A percentile compares a stretch with the other conserved stretches of the same genome.
Evolutionary conservation across 2,113 vertebrate genomes (phyloP).

Genomic region (Silurus asotus): DNA sequence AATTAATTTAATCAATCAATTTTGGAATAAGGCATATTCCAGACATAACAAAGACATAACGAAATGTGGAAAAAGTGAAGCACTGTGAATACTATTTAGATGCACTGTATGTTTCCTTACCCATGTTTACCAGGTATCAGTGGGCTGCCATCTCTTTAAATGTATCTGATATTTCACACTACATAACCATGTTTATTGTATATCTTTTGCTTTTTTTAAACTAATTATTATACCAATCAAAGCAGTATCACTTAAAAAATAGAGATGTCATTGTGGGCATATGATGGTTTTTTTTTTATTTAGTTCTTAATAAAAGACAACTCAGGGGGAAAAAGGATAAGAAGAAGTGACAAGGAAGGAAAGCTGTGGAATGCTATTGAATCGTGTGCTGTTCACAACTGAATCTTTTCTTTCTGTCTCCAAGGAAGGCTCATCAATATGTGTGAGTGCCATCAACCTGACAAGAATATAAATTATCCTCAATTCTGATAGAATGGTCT

Average conservation of each 20-base stretch:
- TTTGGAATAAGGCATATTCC: too few relatives aligned
- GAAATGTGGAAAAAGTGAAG: too few relatives aligned
- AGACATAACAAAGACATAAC: too few relatives aligned
- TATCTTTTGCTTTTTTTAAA: neutral
- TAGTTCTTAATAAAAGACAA: slow-evolving; percentile 21
- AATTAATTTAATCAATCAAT: too few relatives aligned
- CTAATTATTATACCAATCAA: neutral
- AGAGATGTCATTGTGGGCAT: neutral
- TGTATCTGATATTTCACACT: neutral
- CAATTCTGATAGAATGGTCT: slow-evolving; percentile 21
- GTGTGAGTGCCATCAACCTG: slow-evolving; percentile 44
- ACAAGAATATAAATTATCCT: slow-evolving; percentile 51
- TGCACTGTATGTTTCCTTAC: neutral
- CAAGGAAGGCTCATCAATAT: slow-evolving; percentile 38
- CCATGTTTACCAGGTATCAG: neutral
- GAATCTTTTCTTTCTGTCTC: slow-evolving; percentile 39
- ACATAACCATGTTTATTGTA: neutral
- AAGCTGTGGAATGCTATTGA: slow-evolving; percentile 39
- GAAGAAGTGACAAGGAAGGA: slow-evolving; percentile 9
- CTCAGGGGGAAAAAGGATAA: neutral
- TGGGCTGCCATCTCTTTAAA: neutral
- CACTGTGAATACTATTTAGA: neutral
- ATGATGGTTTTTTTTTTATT: neutral
- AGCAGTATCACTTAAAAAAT: neutral
- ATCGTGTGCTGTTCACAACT: slow-evolving; percentile 25